Evolutionary conservation across 2,113 vertebrate genomes (phyloP), one percentile per base, ranked within the genome.

Genomic region (Mellivora capensis): DNA sequence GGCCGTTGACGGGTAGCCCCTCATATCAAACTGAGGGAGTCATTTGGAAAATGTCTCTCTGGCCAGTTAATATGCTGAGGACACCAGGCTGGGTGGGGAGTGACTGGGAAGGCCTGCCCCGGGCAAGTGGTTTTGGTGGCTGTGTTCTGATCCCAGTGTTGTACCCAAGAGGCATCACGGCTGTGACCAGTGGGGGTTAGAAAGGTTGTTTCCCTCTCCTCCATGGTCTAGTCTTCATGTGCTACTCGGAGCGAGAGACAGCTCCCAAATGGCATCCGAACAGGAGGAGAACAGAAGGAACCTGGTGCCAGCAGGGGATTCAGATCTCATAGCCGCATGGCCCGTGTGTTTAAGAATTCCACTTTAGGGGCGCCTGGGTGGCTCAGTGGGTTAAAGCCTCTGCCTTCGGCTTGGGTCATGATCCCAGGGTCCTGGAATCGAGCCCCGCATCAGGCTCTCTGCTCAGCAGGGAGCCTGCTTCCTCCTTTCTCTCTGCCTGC

Each of bases 211-310:
- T 6, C 20, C 39, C 20, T 67, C 39, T 39, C 47, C 17, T 37
- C 1, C 0, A 1, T 4, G 42, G 42, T 27, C 87, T 6, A 23
- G 42, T n/a, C 57, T 47, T 54, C 17, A 25, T 2, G 0, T 4
- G 67, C 42, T 37, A 3, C 47, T 61, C 3, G 25, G 31, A 12
- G 29, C 69, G 39, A 20, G 18, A 61, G 20, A 7, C 2, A 2
- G 20, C 20, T 62, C 57, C 3, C 4, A 23, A 64, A 54, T 10
- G 15, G 27, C 8, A 7, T 29, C 21, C 84, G 52, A 3, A 39
- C 14, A 25, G 85, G 80, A 81, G 42, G 14, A 2, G 6, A 8
- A 20, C 1, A 8, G 74, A n/a, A 52, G 64, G 42, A 8, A 20
- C 15, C 42, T 1, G 17, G n/a, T 0, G 18, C 11, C 29, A 13